These are phyloP conservation scores for Sylvilagus floridanus DNA, from an alignment of 2,797 vertebrate genomes.

Conservation along the genomic window DNA sequence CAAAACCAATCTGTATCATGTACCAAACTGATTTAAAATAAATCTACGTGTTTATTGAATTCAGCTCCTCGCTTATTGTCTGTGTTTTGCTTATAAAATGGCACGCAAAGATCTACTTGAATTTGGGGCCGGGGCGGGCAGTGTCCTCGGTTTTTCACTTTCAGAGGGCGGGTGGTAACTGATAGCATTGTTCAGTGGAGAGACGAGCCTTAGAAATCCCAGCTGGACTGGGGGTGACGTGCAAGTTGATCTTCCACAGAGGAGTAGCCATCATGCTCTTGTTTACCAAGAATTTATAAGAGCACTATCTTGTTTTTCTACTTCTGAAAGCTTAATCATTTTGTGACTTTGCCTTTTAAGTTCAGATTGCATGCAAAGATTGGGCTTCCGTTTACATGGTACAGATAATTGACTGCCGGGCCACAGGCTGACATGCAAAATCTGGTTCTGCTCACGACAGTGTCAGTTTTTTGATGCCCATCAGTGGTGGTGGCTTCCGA, in stretches of 20 bases:
- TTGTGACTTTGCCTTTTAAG: neutral
- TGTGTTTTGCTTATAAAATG: conserved; percentile 66
- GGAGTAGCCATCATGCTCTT: neutral
- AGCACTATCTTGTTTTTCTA: neutral
- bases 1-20: conserved; percentile 85
- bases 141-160: neutral
- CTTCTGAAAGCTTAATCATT: conserved; percentile 11
- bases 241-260: neutral
- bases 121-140: neutral
- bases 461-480: neutral
- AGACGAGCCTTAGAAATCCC: neutral
- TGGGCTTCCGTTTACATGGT: neutral
- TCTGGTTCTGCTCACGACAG: neutral
- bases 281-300: neutral
- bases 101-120: conserved; percentile 10
- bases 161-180: neutral
- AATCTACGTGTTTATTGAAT: conserved; percentile 86
- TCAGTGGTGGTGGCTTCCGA: neutral
- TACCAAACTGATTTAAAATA: conserved; percentile 88
- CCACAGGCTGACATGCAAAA: neutral
- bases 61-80: conserved; percentile 62
- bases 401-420: neutral
- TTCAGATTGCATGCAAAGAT: neutral
- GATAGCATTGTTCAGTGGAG: neutral
- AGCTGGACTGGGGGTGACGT: neutral